phyloP scores from a whole-genome alignment of 1,140 invertebrate genomes.

The Hylaeus volcanicus region DNA sequence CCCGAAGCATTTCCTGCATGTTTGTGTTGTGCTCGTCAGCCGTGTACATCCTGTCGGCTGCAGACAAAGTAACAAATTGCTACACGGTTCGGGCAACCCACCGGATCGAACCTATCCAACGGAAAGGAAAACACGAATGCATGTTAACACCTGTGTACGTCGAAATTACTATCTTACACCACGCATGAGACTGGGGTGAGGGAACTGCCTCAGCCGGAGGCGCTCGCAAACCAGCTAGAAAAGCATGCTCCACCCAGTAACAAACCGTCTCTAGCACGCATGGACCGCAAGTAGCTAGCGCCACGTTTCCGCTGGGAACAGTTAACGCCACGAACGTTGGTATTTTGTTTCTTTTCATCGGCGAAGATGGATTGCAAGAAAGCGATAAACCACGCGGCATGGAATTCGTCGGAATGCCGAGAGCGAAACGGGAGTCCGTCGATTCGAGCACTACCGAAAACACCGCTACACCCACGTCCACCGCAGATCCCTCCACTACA shows the following conservation, averaged over 20 bases:
- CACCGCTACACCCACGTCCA: conserved; percentile 14
- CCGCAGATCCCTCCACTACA: conserved; percentile 1
- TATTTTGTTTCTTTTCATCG: conserved; percentile 54
- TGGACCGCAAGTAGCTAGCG: neutral
- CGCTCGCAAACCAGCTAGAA: neutral
- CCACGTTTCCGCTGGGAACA: neutral
- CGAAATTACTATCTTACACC: neutral
- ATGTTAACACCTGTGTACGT: neutral
- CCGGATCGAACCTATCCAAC: too few relatives aligned
- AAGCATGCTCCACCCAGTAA: conserved; percentile 14
- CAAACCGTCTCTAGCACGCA: conserved; percentile 20
- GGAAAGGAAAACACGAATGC: neutral
- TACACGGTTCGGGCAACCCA: too few relatives aligned
- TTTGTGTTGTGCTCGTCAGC: neutral
- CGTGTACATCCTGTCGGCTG: too few relatives aligned
- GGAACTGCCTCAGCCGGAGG: neutral
- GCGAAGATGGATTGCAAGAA: conserved; percentile 45
- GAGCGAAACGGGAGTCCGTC: conserved; percentile 36
- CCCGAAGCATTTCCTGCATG: neutral
- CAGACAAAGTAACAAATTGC: too few relatives aligned
- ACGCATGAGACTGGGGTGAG: conserved; percentile 16
- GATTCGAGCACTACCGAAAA: neutral
- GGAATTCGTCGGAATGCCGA: conserved; percentile 12
- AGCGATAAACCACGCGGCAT: neutral
- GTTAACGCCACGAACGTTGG: conserved; percentile 17